A percentile compares a stretch with the other conserved stretches of the same genome.
Evolutionary conservation across 37 sponge, comb jelly and placozoan species (phyloP).

Genomic region (Halichondria panicea): DNA sequence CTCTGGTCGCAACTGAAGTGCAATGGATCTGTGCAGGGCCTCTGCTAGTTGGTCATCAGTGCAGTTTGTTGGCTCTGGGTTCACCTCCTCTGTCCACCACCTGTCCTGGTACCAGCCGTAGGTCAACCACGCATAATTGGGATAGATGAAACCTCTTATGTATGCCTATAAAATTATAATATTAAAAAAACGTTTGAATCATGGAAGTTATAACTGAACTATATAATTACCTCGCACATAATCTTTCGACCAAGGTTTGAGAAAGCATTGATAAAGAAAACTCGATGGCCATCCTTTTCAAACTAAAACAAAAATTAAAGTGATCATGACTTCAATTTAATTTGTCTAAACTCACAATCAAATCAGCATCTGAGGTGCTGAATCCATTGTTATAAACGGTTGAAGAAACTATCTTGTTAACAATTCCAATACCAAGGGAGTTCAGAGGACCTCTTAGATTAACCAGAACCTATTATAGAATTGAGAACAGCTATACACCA

Average conservation of each 20-base stretch:
- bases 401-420: no score
- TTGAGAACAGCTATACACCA: no score
- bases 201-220: background rate
- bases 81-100: slow-evolving; percentile 26
- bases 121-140: slow-evolving; percentile 31
- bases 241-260: slow-evolving; percentile 13
- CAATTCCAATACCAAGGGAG: no score
- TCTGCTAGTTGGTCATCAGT: slow-evolving; percentile 14
- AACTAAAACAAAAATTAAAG: background rate
- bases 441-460: no score
- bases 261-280: slow-evolving; percentile 32
- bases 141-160: slow-evolving; percentile 4
- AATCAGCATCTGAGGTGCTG: no score
- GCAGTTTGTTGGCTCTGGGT: slow-evolving; percentile 1
- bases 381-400: no score
- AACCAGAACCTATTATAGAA: no score
- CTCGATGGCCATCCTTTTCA: background rate
- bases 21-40: background rate
- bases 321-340: no score
- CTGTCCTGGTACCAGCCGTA: slow-evolving; percentile 18
- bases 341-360: background rate
- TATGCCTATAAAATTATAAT: slow-evolving; percentile 3
- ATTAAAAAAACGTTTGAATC: background rate
- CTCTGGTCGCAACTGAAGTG: background rate
- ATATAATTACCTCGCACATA: slow-evolving; percentile 35